Base-by-base conservation (phyloP, 2,797 vertebrate genomes). In the Scarus forsteni region DNA sequence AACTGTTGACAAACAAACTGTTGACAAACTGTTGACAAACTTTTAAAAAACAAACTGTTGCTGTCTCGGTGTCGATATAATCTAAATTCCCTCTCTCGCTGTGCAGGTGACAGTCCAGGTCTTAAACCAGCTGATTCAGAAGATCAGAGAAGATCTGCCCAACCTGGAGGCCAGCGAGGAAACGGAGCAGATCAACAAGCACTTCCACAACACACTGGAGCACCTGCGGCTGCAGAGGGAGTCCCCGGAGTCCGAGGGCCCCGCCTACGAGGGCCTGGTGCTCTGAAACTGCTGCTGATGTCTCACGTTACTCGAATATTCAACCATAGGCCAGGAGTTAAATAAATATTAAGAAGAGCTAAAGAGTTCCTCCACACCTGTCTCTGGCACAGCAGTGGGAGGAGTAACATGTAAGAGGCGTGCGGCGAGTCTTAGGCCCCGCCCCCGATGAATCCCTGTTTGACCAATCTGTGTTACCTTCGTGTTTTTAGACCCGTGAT, bases 131-230 rank as follows among this genome's bases (percentile, higher is more conserved):
- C 95, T 99, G 78, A 97, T 99, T 92, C 98, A 99, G 87, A 99
- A 99, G 93, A 98, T 99, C 92, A 93, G 97, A 78, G 98, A 99
- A 92, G 98, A 99, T 82, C 95, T 99, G 45, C 98, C 98, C 54
- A 98, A 96, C 90, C 95, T 99, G 50, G 98, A 99, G 84, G 95
- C 97, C 16, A 97, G 97, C 48, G 98, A 99, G 89, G 98, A 99
- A 91, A 99, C 97, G 0, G 98, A 99, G 92, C 98, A 99, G 91
- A 99, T 99, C 88, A 99, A 99, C 95, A 99, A 99, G 95, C 98
- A 99, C 87, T 99, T 99, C 93, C 97, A 97, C 81, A 99, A 99
- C 87, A 99, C 98, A 39, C 94, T 99, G 96, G 97, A 99, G 88
- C 98, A 99, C 76, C 95, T 99, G 74, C 97, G 97, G 60, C 92